Conservation (phyloP, 2,797 vertebrate species). For the Myotis planiceps region DNA sequence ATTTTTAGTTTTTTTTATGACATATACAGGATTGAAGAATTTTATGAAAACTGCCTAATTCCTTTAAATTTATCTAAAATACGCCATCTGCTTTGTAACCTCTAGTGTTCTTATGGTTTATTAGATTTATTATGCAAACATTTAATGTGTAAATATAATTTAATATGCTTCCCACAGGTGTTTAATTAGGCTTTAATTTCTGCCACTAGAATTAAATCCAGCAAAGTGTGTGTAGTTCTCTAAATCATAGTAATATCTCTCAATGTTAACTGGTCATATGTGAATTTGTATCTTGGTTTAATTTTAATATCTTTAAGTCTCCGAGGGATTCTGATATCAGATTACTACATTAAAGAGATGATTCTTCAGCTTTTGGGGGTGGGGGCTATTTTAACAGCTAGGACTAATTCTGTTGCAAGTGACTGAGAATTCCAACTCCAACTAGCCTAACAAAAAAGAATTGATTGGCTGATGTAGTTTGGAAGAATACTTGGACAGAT, state of each 20-base stretch:
- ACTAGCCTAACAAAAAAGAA: neutral
- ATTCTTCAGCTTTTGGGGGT: neutral
- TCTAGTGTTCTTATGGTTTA: conserved; percentile 75
- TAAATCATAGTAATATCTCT: conserved; percentile 9
- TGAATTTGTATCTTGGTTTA: conserved; percentile 5
- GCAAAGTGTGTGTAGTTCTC: conserved; percentile 5
- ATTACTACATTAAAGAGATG: neutral
- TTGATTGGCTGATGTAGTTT: neutral
- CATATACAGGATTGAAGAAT: conserved; percentile 14
- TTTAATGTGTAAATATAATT: conserved; percentile 76
- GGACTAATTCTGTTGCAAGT: neutral
- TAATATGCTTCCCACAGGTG: conserved; percentile 65
- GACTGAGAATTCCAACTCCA: neutral
- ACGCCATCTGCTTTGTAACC: conserved; percentile 68
- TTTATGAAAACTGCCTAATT: conserved; percentile 54
- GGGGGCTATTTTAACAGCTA: neutral
- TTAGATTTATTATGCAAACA: conserved; percentile 74
- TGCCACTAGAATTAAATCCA: conserved; percentile 22
- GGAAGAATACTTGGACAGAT: neutral
- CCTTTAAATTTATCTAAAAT: conserved; percentile 64
- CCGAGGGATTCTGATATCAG: neutral
- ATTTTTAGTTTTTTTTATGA: conserved; percentile 34
- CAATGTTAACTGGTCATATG: conserved; percentile 38
- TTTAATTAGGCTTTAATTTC: conserved; percentile 73
- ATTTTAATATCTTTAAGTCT: conserved; percentile 35